Percentiles rank a stretch among this genome's conserved stretches.
phyloP scores from a whole-genome alignment of 2,888 invertebrate genomes.

The Leucophora obtusa region DNA sequence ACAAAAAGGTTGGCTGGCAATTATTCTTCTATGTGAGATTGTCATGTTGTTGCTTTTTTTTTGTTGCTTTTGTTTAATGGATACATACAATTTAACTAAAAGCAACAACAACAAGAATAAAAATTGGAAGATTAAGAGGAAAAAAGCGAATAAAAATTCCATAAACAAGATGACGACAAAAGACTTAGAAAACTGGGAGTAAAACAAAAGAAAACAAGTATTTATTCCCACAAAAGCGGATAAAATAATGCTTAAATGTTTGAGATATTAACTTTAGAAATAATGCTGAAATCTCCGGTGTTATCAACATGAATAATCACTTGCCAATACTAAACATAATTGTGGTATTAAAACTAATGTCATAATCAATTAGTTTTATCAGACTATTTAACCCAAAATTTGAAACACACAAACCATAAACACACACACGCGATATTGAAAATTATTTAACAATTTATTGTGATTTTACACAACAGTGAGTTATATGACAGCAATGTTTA shows the following conservation, averaged over 20 bases:
- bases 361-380: slow-evolving; percentile 47
- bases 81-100: slow-evolving; percentile 34
- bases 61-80: slow-evolving; percentile 32
- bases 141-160: slow-evolving; percentile 12
- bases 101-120: slow-evolving; percentile 2
- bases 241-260: background rate
- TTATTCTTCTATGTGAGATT: slow-evolving; percentile 46
- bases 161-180: background rate
- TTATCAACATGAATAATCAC: slow-evolving; percentile 15
- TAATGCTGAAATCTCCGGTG: slow-evolving; percentile 31
- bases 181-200: slow-evolving; percentile 6
- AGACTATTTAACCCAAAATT: slow-evolving; percentile 43
- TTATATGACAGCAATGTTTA: slow-evolving; percentile 3
- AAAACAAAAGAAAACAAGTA: slow-evolving; percentile 31
- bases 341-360: slow-evolving; percentile 47
- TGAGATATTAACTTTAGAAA: background rate
- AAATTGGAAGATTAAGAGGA: slow-evolving; percentile 23
- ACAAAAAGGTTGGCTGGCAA: slow-evolving; percentile 59
- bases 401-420: slow-evolving; percentile 42
- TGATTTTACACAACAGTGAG: slow-evolving; percentile 11
- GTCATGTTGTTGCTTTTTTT: slow-evolving; percentile 18
- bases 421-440: slow-evolving; percentile 47
- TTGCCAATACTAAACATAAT: background rate
- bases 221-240: slow-evolving; percentile 35
- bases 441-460: slow-evolving; percentile 30